These are phyloP conservation scores for Porphyrio hochstetteri DNA, from an alignment of 2,113 vertebrate genomes.

Conservation along the genomic window DNA sequence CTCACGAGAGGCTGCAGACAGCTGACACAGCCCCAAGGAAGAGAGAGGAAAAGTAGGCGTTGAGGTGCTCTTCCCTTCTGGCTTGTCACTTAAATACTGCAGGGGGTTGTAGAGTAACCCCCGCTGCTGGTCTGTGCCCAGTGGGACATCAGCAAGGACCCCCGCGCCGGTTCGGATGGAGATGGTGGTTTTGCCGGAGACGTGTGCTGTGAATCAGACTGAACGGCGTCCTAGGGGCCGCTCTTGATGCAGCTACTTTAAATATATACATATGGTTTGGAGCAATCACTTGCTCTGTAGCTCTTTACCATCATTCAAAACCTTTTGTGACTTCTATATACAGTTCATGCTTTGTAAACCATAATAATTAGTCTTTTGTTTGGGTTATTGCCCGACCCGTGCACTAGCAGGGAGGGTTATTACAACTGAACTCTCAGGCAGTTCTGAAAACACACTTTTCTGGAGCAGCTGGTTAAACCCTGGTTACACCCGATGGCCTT, in stretches of 20 bases:
- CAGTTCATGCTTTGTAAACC: not conserved
- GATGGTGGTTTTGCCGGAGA: not conserved
- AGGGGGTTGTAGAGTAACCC: not conserved
- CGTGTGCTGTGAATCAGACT: not conserved
- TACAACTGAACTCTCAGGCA: not conserved
- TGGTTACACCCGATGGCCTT: not conserved
- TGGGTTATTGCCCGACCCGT: not conserved
- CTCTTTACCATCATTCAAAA: not conserved
- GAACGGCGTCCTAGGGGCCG: not conserved
- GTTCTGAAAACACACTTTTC: not conserved
- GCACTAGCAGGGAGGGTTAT: not conserved
- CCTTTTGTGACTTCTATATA: not conserved
- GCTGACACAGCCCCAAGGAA: conserved; percentile 3
- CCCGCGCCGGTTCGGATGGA: not conserved
- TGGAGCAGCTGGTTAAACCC: not conserved
- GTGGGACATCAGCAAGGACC: not conserved
- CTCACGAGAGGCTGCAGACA: not conserved
- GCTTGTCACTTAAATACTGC: not conserved
- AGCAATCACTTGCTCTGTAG: not conserved
- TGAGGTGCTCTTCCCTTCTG: not conserved
- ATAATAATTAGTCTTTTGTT: not conserved
- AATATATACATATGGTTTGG: not conserved
- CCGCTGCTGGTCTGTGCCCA: rapidly evolving
- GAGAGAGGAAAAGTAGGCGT: not conserved
- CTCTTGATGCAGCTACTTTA: not conserved